phyloP scores from a whole-genome alignment of 2,113 vertebrate species.

The Alaudala cheleensis region DNA sequence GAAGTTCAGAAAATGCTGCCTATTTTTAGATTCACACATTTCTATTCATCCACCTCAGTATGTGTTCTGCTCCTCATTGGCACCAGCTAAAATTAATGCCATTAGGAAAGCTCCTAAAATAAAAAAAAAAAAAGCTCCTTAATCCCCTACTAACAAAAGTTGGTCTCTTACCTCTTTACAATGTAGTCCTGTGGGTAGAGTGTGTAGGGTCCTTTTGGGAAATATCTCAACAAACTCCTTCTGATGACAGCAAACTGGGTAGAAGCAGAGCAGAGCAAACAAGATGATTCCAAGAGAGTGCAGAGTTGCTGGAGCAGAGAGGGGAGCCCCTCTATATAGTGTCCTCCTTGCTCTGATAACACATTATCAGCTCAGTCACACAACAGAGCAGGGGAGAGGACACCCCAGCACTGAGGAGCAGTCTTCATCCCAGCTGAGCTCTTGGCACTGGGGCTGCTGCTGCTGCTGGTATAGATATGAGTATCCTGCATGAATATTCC shows the following conservation, averaged over 20 bases:
- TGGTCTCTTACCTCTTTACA: conserved; percentile 64
- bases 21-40: not conserved
- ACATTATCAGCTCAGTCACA: conserved; percentile 65
- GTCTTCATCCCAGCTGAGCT: conserved; percentile 60
- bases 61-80: not conserved
- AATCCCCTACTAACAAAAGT: not conserved
- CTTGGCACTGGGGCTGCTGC: conserved; percentile 32
- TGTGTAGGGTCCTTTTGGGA: not conserved
- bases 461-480: conserved; percentile 10
- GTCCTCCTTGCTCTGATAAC: conserved; percentile 23
- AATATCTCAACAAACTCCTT: not conserved
- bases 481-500: conserved; percentile 66
- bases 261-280: not conserved
- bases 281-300: not conserved
- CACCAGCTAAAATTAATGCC: not conserved
- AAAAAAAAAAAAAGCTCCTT: not conserved
- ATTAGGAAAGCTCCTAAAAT: not conserved
- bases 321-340: conserved; percentile 50
- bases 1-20: not conserved
- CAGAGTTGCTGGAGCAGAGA: not conserved
- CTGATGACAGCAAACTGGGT: not conserved
- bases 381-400: conserved; percentile 15
- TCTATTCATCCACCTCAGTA: not conserved
- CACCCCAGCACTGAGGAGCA: conserved; percentile 46
- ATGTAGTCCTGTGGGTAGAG: not conserved